Evolutionary conservation across 2,113 vertebrate genomes (phyloP).

Genomic region (Axis porcinus): DNA sequence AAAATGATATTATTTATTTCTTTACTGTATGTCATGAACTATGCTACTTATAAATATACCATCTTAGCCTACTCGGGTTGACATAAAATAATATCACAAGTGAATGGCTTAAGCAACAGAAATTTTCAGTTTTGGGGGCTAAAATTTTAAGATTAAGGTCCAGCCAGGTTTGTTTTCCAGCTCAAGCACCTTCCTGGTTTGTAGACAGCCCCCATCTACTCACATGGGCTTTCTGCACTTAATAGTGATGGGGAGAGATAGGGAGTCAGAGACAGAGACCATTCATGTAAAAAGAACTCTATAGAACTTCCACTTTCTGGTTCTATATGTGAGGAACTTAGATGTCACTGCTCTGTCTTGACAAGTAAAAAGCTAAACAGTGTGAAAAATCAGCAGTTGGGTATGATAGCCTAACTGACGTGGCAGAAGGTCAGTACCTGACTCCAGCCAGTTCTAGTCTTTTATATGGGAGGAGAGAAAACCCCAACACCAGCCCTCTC

Average conservation of each 20-base stretch:
- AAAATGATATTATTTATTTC: background rate
- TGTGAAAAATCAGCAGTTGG: background rate
- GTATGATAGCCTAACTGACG: background rate
- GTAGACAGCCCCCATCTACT: too few relatives aligned
- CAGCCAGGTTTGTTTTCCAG: background rate
- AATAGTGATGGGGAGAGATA: accelerated
- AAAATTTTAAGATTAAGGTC: background rate
- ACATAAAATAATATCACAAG: background rate
- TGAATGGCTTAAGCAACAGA: background rate
- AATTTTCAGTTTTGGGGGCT: background rate
- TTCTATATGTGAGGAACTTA: background rate
- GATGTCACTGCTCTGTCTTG: background rate
- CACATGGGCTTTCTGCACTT: background rate
- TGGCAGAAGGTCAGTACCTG: background rate
- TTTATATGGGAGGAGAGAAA: background rate
- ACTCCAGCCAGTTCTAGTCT: background rate
- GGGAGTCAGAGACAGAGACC: too few relatives aligned
- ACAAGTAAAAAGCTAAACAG: background rate
- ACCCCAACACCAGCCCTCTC: background rate
- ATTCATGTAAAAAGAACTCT: background rate
- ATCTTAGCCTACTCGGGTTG: background rate
- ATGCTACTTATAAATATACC: background rate
- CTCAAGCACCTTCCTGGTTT: background rate
- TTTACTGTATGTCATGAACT: background rate
- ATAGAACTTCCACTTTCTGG: background rate